Conservation (phyloP, 2,797 vertebrate genomes). For the Agapornis canus region DNA sequence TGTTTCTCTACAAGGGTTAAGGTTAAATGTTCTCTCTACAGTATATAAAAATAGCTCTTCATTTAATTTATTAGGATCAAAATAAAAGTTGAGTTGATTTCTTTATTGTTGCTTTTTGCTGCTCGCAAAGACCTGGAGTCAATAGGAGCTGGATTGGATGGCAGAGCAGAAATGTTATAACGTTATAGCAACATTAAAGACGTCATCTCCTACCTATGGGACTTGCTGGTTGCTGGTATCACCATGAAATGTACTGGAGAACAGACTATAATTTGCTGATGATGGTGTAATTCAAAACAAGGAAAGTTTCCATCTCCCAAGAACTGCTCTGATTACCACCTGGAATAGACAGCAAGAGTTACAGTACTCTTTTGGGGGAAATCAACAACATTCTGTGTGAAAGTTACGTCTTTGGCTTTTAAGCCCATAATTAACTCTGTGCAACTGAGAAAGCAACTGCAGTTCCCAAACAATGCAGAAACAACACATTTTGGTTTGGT, state of each 20-base stretch:
- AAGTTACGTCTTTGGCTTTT: not conserved
- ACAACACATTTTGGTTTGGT: not conserved
- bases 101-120: not conserved
- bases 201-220: not conserved
- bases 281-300: not conserved
- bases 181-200: not conserved
- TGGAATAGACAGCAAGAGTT: not conserved
- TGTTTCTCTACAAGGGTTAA: not conserved
- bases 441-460: not conserved
- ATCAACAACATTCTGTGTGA: not conserved
- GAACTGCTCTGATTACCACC: not conserved
- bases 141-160: not conserved
- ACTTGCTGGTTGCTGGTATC: fast-evolving
- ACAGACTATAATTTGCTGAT: not conserved
- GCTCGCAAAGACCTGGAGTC: not conserved
- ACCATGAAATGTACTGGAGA: not conserved
- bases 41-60: not conserved
- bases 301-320: not conserved
- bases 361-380: not conserved
- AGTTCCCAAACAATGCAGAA: not conserved
- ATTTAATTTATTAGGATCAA: not conserved
- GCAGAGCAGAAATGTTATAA: not conserved
- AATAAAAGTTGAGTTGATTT: not conserved
- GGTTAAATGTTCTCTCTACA: not conserved
- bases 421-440: not conserved